Conservation (phyloP, 2,888 invertebrate species). For the Caenorhabditis plicata region DNA sequence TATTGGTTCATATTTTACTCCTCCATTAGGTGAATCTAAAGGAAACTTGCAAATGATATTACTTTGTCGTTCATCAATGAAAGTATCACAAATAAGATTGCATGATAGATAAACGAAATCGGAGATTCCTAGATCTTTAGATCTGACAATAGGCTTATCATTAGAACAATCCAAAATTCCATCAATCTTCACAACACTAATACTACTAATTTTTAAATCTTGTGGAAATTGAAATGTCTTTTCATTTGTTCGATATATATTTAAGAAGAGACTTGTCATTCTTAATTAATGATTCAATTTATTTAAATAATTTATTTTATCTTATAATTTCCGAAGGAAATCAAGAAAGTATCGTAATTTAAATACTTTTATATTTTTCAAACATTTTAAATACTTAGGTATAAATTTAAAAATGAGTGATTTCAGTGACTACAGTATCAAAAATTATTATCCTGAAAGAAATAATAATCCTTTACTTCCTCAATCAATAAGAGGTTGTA, state of each 20-base stretch:
- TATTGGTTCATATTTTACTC: slow-evolving; percentile 4
- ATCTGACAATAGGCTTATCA: too few relatives aligned
- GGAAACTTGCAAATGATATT: slow-evolving; percentile 7
- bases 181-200: slow-evolving; percentile 3
- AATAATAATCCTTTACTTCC: slow-evolving; percentile 40
- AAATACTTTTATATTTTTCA: too few relatives aligned
- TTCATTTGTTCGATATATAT: slow-evolving; percentile 15
- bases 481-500: slow-evolving; percentile 45
- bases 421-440: slow-evolving; percentile 18
- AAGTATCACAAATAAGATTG: slow-evolving; percentile 6
- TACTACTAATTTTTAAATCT: slow-evolving; percentile 4
- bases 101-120: slow-evolving; percentile 6
- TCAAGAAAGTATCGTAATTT: too few relatives aligned
- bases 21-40: neutral
- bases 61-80: slow-evolving; percentile 6
- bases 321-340: too few relatives aligned
- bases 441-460: slow-evolving; percentile 37
- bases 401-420: slow-evolving; percentile 6
- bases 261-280: slow-evolving; percentile 5
- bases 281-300: slow-evolving; percentile 4
- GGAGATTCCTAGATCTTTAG: neutral
- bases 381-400: neutral
- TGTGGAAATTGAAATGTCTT: slow-evolving; percentile 20
- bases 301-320: slow-evolving; percentile 8
- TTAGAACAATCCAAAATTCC: too few relatives aligned